These are phyloP conservation scores for Novumbra hubbsi DNA, from an alignment of 2,797 vertebrate genomes.

Conservation along the genomic window DNA sequence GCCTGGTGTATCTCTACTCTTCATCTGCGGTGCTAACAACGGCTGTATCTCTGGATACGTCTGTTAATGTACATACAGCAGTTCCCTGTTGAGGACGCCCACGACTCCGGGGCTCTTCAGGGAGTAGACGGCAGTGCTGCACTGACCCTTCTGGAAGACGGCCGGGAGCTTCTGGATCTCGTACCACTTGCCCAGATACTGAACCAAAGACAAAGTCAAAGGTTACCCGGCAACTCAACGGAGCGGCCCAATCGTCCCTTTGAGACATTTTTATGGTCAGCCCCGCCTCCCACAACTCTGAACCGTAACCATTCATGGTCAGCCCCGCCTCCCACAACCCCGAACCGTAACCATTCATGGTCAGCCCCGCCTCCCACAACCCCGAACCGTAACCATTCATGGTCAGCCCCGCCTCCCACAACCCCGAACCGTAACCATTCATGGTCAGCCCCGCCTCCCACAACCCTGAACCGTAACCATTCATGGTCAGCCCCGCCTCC, in stretches of 20 bases:
- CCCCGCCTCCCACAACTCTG: no score
- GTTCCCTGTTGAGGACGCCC: conserved; percentile 77
- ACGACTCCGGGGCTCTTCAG: conserved; percentile 71
- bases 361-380: no score
- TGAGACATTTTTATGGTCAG: not conserved
- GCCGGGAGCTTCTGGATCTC: conserved; percentile 81
- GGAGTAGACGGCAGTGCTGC: conserved; percentile 78
- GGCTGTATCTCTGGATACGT: no score
- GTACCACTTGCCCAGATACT: conserved; percentile 86
- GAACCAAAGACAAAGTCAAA: conserved; percentile 36
- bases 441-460: no score
- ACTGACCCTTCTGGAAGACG: conserved; percentile 77
- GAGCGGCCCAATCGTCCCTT: not conserved
- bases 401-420: not conserved
- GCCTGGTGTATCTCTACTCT: not conserved
- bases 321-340: no score
- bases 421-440: no score
- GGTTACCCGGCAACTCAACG: not conserved
- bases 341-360: no score
- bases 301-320: no score
- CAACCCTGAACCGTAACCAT: not conserved
- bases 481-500: not conserved
- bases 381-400: not conserved
- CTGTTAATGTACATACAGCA: conserved; percentile 76
- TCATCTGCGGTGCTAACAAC: not conserved